Percentiles rank a stretch among this genome's conserved stretches.
Conservation (phyloP, 2,888 invertebrate genomes). For the Epirrhoe alternata region DNA sequence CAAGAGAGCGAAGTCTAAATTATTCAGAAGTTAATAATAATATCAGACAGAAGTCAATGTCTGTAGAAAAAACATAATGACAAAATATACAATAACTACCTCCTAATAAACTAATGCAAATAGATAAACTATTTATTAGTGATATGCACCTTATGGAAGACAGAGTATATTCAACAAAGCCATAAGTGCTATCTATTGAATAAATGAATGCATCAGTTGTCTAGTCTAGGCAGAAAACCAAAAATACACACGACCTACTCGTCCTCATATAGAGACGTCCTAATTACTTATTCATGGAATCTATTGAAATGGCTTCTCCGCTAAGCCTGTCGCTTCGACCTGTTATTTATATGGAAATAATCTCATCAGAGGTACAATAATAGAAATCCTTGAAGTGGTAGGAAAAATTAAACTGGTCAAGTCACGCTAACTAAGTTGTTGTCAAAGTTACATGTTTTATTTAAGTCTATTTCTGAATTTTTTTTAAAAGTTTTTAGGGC, state of each 20-base stretch:
- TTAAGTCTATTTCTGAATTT: not conserved
- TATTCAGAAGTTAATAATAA: not conserved
- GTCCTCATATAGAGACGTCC: conserved; percentile 24
- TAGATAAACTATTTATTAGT: too few species aligned
- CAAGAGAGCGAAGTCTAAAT: not conserved
- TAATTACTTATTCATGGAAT: conserved; percentile 27
- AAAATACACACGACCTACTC: conserved; percentile 42
- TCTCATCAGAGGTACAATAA: conserved; percentile 12
- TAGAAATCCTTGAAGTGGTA: conserved; percentile 24
- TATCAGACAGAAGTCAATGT: not conserved
- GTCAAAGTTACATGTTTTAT: not conserved
- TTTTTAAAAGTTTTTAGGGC: not conserved
- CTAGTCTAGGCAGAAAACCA: conserved; percentile 33
- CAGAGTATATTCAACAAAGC: not conserved
- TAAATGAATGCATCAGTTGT: conserved; percentile 18
- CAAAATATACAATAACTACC: too few species aligned
- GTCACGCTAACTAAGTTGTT: not conserved
- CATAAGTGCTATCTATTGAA: not conserved
- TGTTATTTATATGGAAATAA: conserved; percentile 21
- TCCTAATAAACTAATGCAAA: too few species aligned
- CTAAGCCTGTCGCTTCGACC: conserved; percentile 5
- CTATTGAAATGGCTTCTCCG: conserved; percentile 22
- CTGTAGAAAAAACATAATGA: not conserved
- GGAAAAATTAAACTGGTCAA: not conserved
- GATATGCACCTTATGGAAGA: not conserved